Evolutionary conservation across 2,113 vertebrate genomes (phyloP), one percentile per base, ranked within the genome.

Genomic region (Panthera leo): DNA sequence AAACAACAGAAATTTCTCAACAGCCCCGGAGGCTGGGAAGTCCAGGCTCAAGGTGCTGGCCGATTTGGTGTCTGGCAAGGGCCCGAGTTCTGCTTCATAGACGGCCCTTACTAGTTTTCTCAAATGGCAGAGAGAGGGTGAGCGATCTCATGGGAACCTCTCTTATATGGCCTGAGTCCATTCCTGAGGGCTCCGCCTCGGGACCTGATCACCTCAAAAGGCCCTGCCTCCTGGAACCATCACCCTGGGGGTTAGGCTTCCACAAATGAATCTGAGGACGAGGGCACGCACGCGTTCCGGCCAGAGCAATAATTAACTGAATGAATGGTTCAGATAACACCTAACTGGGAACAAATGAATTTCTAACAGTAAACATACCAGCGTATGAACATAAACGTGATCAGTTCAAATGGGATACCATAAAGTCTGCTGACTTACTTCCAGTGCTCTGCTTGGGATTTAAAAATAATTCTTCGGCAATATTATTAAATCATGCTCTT

Each of bases 331-430:
- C n/a, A 71, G 48, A 18, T 93, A 23, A 19, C 31, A 76, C 53
- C 83, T 97, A 95, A 83, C 11, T 48, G n/a, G 9, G 36, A 76
- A 27, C 85, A 83, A 94, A 88, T 94, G 36, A 95, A 95, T 88
- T 98, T 89, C 87, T 97, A 76, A 95, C 89, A 61, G 34, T 82
- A 63, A 80, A 0, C 94, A 0, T 65, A 71, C 45, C 36, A 25
- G 89, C 13, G 29, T 7, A 12, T 34, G 86, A 85, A 12, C 23
- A 58, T 61, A 45, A 90, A 18, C 12, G 18, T 68, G 92, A 29
- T 63, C 86, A 48, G 8, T 80, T 36, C 45, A 63, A 42, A 71
- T 48, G 3, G 15, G 61, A 42, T 75, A 14, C 34, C 58, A 0
- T 42, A 55, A 48, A 73, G 13, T 15, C 34, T 93, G 13, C 13